Evolutionary conservation across 2,888 invertebrate species (phyloP).

Genomic region (Sphaerophoria rueppellii): DNA sequence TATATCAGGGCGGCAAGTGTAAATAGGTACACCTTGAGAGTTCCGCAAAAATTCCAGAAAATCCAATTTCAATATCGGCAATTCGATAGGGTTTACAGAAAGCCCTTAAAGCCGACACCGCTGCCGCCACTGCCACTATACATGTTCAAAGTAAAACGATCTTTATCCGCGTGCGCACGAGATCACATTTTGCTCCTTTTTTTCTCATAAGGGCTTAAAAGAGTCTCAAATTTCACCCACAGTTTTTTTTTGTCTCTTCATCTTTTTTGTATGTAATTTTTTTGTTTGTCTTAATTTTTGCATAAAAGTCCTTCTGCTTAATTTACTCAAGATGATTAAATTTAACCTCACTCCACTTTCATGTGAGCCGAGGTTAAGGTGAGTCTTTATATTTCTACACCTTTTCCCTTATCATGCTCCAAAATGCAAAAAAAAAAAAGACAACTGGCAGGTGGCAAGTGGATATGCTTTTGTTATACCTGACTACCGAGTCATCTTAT

Average conservation of each 20-base stretch:
- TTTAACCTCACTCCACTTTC: constrained; percentile 35
- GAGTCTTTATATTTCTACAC: no score
- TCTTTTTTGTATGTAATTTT: background rate
- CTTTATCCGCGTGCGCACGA: constrained; percentile 70
- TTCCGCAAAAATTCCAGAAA: constrained; percentile 19
- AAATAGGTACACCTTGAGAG: constrained; percentile 65
- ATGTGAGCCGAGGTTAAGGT: background rate
- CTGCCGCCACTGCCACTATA: constrained; percentile 8
- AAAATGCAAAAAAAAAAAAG: background rate
- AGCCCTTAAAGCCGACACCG: constrained; percentile 45
- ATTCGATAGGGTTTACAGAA: constrained; percentile 59
- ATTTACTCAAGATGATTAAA: constrained; percentile 53
- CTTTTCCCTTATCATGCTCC: background rate
- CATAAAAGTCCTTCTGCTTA: constrained; percentile 62
- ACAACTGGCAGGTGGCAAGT: constrained; percentile 60
- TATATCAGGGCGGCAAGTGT: constrained; percentile 69
- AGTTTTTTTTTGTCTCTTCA: constrained; percentile 27
- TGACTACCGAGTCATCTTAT: constrained; percentile 41
- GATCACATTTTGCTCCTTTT: constrained; percentile 56
- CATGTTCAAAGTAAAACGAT: constrained; percentile 57
- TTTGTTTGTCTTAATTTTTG: background rate
- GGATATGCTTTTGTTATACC: constrained; percentile 36
- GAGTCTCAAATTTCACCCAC: constrained; percentile 63
- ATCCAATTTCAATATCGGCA: constrained; percentile 26
- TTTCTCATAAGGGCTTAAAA: background rate